Evolutionary conservation across 37 sponge, comb jelly and placozoan species (phyloP).

Genomic region (Ephydatia muelleri): DNA sequence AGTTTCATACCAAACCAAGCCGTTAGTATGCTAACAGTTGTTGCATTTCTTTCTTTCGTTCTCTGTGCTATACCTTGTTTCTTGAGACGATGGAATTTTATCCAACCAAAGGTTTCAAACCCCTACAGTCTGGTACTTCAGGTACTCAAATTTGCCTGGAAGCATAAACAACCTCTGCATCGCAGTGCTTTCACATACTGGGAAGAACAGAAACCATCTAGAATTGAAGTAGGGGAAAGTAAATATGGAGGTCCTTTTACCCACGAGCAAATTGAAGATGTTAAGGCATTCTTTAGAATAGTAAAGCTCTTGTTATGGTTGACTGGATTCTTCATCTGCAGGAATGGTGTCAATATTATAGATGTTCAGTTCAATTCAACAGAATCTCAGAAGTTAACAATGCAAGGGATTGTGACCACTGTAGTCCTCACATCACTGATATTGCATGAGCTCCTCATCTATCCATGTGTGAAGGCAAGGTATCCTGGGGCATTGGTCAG

Average conservation of each 20-base stretch:
- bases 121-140: slow-evolving; percentile 16
- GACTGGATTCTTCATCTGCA: too few species aligned
- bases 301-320: background rate
- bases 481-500: too few species aligned
- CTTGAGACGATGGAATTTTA: background rate
- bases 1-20: too few species aligned
- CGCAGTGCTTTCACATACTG: slow-evolving; percentile 23
- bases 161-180: slow-evolving; percentile 12
- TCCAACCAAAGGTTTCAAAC: background rate
- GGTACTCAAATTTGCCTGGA: slow-evolving; percentile 21
- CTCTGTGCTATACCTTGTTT: background rate
- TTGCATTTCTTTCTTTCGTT: too few species aligned
- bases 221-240: slow-evolving; percentile 23
- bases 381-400: too few species aligned
- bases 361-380: too few species aligned
- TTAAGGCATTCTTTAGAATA: slow-evolving; percentile 25
- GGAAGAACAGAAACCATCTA: slow-evolving; percentile 14
- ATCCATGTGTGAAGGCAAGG: too few species aligned
- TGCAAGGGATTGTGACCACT: too few species aligned
- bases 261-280: slow-evolving; percentile 25
- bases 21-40: too few species aligned
- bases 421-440: too few species aligned
- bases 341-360: too few species aligned
- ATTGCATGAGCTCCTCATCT: too few species aligned
- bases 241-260: slow-evolving; percentile 40